Base-by-base conservation (phyloP, 2,888 invertebrate genomes). In the Pelosia muscerda region DNA sequence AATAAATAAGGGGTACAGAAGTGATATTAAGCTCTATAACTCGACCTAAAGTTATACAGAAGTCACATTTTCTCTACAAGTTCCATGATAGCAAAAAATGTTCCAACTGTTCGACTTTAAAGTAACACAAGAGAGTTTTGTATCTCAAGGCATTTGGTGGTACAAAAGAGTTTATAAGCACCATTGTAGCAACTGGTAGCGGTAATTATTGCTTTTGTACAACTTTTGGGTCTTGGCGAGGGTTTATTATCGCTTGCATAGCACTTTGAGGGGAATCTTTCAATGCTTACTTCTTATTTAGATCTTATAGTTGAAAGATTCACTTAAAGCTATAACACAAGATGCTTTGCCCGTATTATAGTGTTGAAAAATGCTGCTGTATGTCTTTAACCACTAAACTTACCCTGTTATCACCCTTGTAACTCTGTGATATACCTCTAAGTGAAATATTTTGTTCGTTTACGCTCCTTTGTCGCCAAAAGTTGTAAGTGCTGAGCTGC, bases 271-370 rank as follows among this genome's bases (percentile, higher is more conserved):
- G 34, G 58, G 28, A 34, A 26, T 34, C 34, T 34, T 28, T 58
- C 9, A 26, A 58, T 58, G 28, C 34, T 28, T 34, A 58, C n/a
- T 58, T 28, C 58, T 58, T 58, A 58, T 58, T 34, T 58, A 34
- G 58, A 58, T 58, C 31, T 58, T 58, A 31, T 26, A 58, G 58
- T 58, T 34, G 58, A 31, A 58, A 58, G 58, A 58, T 58, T 28
- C 26, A 34, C 31, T 58, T 34, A 58, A 58, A 58, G 58, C 58
- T 28, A 58, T 58, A 58, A 28, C 28, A 58, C 58, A 58, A 34
- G 19, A 58, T 28, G 31, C 34, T 58, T 58, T n/a, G 58, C 22
- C 58, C n/a, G 58, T 58, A 58, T 58, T 58, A 34, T 58, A 58
- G 58, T 28, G 58, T 34, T 58, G 19, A 58, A 34, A 58, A 58